phyloP scores from a whole-genome alignment of 2,888 invertebrate species.

The Parasteatoda lunata region DNA sequence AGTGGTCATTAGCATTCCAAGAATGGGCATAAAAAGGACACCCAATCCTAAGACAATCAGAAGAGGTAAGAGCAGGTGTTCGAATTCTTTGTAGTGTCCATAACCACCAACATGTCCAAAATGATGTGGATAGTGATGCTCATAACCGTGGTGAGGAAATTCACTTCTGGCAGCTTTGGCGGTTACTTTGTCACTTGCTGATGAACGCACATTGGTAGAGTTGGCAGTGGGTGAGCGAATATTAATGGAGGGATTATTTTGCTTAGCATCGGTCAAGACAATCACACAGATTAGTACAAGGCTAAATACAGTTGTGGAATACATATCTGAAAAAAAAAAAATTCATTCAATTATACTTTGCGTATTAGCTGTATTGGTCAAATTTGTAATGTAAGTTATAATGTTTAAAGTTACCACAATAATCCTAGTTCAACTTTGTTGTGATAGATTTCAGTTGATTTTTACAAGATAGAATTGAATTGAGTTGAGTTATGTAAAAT shows the following conservation, averaged over 20 bases:
- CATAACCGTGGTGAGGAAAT: slow-evolving; percentile 16
- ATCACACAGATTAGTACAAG: background rate
- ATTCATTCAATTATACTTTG: no score
- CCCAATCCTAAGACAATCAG: slow-evolving; percentile 69
- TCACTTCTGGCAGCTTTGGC: slow-evolving; percentile 58
- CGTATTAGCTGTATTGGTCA: no score
- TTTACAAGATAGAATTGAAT: no score
- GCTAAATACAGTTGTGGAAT: background rate
- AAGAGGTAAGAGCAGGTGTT: slow-evolving; percentile 67
- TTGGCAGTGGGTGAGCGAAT: background rate
- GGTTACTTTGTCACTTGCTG: slow-evolving; percentile 41
- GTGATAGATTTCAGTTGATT: no score
- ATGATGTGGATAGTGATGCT: slow-evolving; percentile 29
- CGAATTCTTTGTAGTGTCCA: slow-evolving; percentile 59
- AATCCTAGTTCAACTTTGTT: no score
- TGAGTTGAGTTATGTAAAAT: no score
- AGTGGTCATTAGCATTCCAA: slow-evolving; percentile 70
- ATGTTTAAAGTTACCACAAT: no score
- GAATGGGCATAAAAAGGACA: slow-evolving; percentile 68
- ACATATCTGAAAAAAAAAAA: slow-evolving; percentile 17
- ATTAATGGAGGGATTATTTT: background rate
- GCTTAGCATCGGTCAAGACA: background rate
- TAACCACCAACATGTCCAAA: slow-evolving; percentile 7
- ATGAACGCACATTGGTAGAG: background rate
- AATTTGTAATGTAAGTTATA: no score